Evolutionary conservation across 2,888 invertebrate species (phyloP).

Genomic region (Coenonympha glycerion): DNA sequence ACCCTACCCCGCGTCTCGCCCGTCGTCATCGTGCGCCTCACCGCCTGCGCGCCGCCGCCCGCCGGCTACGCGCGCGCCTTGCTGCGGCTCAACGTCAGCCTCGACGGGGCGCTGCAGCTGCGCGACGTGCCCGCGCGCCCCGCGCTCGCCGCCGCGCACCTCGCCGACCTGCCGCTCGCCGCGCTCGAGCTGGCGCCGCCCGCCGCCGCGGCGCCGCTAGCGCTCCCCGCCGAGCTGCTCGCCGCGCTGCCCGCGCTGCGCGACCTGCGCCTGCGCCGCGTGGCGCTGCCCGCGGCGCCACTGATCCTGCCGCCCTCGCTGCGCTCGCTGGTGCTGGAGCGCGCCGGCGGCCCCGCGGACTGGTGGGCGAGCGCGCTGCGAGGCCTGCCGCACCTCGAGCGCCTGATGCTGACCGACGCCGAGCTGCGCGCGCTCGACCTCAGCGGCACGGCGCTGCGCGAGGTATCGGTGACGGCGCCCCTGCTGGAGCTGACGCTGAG

Average conservation of each 20-base stretch:
- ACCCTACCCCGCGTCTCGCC: conserved; percentile 19
- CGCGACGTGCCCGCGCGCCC: conserved; percentile 75
- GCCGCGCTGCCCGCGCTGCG: conserved; percentile 11
- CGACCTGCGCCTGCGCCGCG: conserved; percentile 22
- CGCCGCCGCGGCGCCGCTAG: conserved; percentile 77
- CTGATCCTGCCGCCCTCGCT: conserved; percentile 22
- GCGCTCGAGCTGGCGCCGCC: conserved; percentile 63
- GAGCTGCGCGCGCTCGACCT: conserved; percentile 12
- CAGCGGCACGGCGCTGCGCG: conserved; percentile 11
- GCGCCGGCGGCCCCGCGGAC: conserved; percentile 13
- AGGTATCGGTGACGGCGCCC: conserved; percentile 16
- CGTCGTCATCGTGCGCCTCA: conserved; percentile 20
- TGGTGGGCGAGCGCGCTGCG: conserved; percentile 18
- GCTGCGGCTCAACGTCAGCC: conserved; percentile 63
- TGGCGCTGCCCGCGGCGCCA: conserved; percentile 10
- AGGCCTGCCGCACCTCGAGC: conserved; percentile 22
- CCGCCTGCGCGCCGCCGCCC: conserved; percentile 29
- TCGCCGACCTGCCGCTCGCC: conserved; percentile 76
- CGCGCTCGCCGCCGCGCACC: conserved; percentile 75
- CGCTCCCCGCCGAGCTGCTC: conserved; percentile 69
- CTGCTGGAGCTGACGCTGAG: conserved; percentile 21
- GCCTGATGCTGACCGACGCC: conserved; percentile 19
- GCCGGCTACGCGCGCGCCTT: conserved; percentile 22
- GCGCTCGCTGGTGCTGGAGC: conserved; percentile 21
- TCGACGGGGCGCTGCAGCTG: conserved; percentile 61